phyloP scores from a whole-genome alignment of 2,888 invertebrate genomes.

The Malacosoma neustria region DNA sequence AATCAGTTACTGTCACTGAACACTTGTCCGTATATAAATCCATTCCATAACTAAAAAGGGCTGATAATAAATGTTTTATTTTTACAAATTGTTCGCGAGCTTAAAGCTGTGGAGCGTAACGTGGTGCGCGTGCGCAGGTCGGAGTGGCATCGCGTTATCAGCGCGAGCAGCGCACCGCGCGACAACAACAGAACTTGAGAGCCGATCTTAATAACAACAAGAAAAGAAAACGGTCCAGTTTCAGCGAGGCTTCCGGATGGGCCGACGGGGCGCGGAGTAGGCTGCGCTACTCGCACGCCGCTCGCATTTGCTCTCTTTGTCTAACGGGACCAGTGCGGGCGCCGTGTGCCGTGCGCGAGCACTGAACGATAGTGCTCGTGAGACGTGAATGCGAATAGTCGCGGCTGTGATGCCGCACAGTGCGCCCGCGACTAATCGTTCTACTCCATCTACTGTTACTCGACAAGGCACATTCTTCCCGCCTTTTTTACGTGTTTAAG shows the following conservation, averaged over 20 bases:
- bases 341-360: conserved; percentile 19
- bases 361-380: conserved; percentile 53
- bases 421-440: conserved; percentile 21
- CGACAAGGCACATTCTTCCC: conserved; percentile 23
- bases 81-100: conserved; percentile 46
- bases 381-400: conserved; percentile 32
- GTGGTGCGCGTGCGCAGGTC: conserved; percentile 60
- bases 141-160: conserved; percentile 72
- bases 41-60: conserved; percentile 48
- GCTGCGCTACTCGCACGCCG: conserved; percentile 44
- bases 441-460: conserved; percentile 11
- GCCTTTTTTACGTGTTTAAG: conserved; percentile 39
- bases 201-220: conserved; percentile 74
- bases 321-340: conserved; percentile 57
- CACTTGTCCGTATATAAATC: conserved; percentile 52
- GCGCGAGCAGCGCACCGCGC: conserved; percentile 65
- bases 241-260: conserved; percentile 74
- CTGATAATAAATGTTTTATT: conserved; percentile 26
- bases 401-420: conserved; percentile 55
- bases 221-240: conserved; percentile 76
- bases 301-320: conserved; percentile 48
- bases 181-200: conserved; percentile 74
- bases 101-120: conserved; percentile 50
- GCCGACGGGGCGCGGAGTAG: conserved; percentile 55
- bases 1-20: conserved; percentile 40